Base-by-base conservation (phyloP, 2,113 vertebrate genomes). In the Bufo bufo region DNA sequence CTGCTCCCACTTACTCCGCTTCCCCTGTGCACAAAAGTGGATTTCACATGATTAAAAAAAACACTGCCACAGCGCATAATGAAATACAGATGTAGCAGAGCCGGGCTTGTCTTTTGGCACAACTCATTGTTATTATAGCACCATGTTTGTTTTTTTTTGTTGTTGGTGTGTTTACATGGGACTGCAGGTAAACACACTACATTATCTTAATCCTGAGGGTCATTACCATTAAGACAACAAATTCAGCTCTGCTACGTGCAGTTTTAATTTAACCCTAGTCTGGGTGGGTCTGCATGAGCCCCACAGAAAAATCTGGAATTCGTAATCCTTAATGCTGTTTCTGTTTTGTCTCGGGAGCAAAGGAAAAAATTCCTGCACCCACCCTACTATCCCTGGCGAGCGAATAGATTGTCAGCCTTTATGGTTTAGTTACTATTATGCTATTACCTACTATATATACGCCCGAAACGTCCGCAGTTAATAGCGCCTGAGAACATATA, bases 261-360 rank as follows among this genome's bases (percentile, higher is more conserved):
- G 52, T 52, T 9, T 52, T 9, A 52, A 16, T 33, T 23, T 59
- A 56, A 58, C 69, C 74, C n/a, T 11, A 11, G 77, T 52, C 50
- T 19, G 86, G 86, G 86, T 83, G 86, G 79, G 86, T 45, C 80
- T 0, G 3, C 59, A 23, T 45, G 43, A 82, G 14, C 52, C 52
- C 54, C 45, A 23, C 47, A 43, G 71, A 43, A 33, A 84, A 77
- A 88, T 84, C 87, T 84, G 87, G 86, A 88, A 88, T 75, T 83
- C 58, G 77, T 88, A 77, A 75, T 45, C 56, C 47, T 59, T 8
- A 47, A 49, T 50, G 43, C 20, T 6, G 58, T 77, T 65, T 63
- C 63, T 66, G 69, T 74, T 74, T 45, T 43, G 71, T 74, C 58
- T 75, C 85, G 8, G 23, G 49, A 33, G 43, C 43, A 75, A 4